Base-by-base conservation (phyloP, 2,113 vertebrate species). In the Protobothrops mucrosquamatus region DNA sequence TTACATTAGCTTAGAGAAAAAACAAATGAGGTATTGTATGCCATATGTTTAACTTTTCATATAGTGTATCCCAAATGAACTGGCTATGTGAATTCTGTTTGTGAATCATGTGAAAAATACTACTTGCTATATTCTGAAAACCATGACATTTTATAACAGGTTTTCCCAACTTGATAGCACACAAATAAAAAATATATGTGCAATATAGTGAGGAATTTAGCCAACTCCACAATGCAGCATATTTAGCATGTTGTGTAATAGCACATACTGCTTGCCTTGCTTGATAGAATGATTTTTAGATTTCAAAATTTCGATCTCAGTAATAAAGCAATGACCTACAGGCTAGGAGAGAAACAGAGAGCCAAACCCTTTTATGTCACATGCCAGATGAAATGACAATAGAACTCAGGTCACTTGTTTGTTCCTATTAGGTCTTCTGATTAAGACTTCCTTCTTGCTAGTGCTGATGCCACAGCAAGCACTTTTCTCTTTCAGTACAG, bases 401-500 rank as follows among this genome's bases (percentile, higher is more conserved):
- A 90, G 93, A 86, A 94, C 39, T 81, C 90, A 95, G 64, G 69
- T 87, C 92, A 96, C 89, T 97, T 92, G 64, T 92, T 91, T 95
- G 96, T 91, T 93, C 92, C 89, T 91, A 91, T 89, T 91, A 95
- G 94, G 92, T 94, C 91, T 94, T 93, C 0, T 94, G 95, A 92
- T 94, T 96, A 96, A 95, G 94, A 96, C 91, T 91, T 91, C 92
- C 95, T 48, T 94, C 94, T 95, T 95, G 97, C 95, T 93, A 88
- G 91, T 92, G 91, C 8, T 94, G 93, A n/a, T 97, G 97, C 92
- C 96, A 93, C 95, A 97, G 95, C 96, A 97, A 97, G 97, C 94
- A 94, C 93, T 93, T 95, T 95, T 96, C 96, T 96, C 94, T 95
- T 96, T 92, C 88, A 95, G 95, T 95, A 94, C 92, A 95, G 89